These are phyloP conservation scores for Halcyon leucocephala DNA, from an alignment of 2,797 vertebrate genomes.

Conservation along the genomic window DNA sequence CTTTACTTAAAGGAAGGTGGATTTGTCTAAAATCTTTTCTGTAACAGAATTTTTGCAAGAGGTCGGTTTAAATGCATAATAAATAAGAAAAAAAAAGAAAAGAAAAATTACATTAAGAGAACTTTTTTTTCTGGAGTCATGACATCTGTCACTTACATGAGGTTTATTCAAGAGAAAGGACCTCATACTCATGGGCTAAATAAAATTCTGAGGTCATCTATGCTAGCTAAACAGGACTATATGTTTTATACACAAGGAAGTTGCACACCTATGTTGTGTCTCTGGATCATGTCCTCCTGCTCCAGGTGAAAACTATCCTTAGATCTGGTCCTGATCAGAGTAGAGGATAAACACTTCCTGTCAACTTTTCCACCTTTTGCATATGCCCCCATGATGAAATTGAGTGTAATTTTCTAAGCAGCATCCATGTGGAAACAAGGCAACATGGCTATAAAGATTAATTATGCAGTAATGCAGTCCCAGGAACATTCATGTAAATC, in stretches of 20 bases:
- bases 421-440: not conserved
- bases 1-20: not conserved
- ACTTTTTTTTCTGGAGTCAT: not conserved
- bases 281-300: not conserved
- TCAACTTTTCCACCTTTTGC: not conserved
- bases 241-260: not conserved
- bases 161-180: not conserved
- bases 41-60: not conserved
- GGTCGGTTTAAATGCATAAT: not conserved
- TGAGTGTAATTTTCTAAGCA: not conserved
- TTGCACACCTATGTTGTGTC: rapidly evolving
- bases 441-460: not conserved
- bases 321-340: not conserved
- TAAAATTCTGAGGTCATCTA: not conserved
- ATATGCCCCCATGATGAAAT: not conserved
- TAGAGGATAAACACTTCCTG: not conserved
- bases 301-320: not conserved
- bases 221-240: not conserved
- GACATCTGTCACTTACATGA: not conserved
- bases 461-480: not conserved
- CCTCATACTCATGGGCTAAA: not conserved
- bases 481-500: slow-evolving; percentile 6
- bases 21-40: not conserved
- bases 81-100: not conserved
- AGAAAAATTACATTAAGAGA: not conserved